Evolutionary conservation across 2,888 invertebrate species (phyloP).

Genomic region (Pammene fasciana): DNA sequence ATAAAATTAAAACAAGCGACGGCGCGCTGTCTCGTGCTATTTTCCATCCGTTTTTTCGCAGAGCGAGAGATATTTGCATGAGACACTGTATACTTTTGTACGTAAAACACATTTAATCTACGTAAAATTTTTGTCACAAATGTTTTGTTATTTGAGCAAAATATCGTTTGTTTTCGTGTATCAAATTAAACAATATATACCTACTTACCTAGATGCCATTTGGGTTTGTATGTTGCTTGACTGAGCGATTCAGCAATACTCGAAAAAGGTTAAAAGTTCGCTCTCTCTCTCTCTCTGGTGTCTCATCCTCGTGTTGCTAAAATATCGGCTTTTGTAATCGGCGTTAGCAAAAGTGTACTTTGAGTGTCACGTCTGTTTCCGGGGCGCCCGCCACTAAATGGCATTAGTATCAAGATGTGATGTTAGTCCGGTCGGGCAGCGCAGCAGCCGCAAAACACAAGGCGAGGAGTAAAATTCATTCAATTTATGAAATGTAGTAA

Average conservation of each 20-base stretch:
- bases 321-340: conserved; percentile 22
- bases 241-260: neutral
- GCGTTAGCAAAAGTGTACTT: conserved; percentile 9
- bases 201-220: neutral
- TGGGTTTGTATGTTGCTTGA: neutral
- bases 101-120: no score
- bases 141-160: neutral
- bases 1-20: conserved; percentile 42
- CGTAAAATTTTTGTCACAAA: neutral
- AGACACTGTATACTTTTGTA: conserved; percentile 5
- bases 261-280: neutral
- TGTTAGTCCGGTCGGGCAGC: conserved; percentile 52
- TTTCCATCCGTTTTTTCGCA: neutral
- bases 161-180: neutral
- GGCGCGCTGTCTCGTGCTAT: conserved; percentile 7
- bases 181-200: no score
- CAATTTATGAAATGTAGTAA: no score
- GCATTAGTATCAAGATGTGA: conserved; percentile 57
- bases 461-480: no score
- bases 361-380: conserved; percentile 39
- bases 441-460: conserved; percentile 53
- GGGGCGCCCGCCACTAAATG: conserved; percentile 47
- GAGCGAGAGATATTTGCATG: conserved; percentile 7
- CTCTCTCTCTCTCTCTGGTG: no score
- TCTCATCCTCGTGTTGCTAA: no score